Evolutionary conservation across 2,797 vertebrate genomes (phyloP), one percentile per base, ranked within the genome.

Genomic region (Smutsia temminckii): DNA sequence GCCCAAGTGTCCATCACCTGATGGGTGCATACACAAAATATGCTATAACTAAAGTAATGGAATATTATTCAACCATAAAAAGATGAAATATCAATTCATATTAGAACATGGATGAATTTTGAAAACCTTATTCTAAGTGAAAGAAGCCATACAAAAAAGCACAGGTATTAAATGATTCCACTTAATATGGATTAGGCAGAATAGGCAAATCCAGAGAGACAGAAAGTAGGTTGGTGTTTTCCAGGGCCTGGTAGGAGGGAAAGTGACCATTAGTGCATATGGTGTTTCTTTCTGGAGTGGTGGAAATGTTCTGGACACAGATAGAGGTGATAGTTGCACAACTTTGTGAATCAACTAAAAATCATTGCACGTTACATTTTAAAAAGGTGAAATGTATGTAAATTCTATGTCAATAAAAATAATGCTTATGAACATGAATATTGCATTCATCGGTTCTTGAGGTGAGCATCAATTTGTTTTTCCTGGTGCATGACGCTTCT

Each of bases 391-490:
- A 20, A 57, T 83, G 25, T 3, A 27, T 42, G 12, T 75, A 57
- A 80, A 77, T 68, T 93, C 55, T 11, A 75, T 79, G 34, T 91
- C 90, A 84, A 46, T 79, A 75, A 83, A 80, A 83, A 79, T 29
- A 21, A 42, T 74, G 55, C 86, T 89, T n/a, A 49, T 80, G 63
- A 85, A 77, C 77, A 64, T 89, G 49, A 27, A 5, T 40, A 77
- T 89, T 77, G 74, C 11, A 14, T 25, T 2, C 12, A 64, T 79
- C 59, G 87, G 71, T 17, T 69, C 66, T 80, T 90, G 29, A 92
- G 86, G 59, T 79, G 8, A 92, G 34, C 21, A 49, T 68, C n/a
- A 80, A 77, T 68, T 90, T 91, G 42, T 34, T 84, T 94, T 91
- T 85, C 49, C 27, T 81, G 49, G 29, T 61, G 5, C 46, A 25